A percentile compares a stretch with the other conserved stretches of the same genome.
phyloP scores from a whole-genome alignment of 2,888 invertebrate genomes.

The Disparrhopalites patrizii region DNA sequence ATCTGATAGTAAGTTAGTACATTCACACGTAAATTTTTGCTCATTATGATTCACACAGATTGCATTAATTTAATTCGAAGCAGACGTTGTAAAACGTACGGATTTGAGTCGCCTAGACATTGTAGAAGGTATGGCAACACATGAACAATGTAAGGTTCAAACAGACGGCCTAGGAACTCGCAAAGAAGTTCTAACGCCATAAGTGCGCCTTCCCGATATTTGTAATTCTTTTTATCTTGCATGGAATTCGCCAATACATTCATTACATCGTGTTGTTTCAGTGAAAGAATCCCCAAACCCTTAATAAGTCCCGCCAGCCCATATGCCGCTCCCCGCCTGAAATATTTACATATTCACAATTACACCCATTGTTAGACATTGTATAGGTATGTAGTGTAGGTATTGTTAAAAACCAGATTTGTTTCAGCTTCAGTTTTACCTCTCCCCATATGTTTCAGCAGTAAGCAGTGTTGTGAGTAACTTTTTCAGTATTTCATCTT shows the following conservation, averaged over 20 bases:
- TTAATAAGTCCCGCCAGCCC: constrained; percentile 93
- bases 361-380: too few species aligned
- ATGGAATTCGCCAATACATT: constrained; percentile 86
- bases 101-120: constrained; percentile 93
- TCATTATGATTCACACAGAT: neutral
- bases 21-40: neutral
- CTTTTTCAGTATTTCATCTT: constrained; percentile 79
- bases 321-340: constrained; percentile 78
- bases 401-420: neutral
- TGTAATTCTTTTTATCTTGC: constrained; percentile 94
- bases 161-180: constrained; percentile 87
- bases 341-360: neutral
- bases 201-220: constrained; percentile 88
- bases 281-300: constrained; percentile 89
- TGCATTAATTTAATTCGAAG: constrained; percentile 4
- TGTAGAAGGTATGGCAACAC: constrained; percentile 89
- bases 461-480: constrained; percentile 81
- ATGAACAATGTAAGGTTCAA: constrained; percentile 98
- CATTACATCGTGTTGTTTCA: constrained; percentile 96
- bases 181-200: constrained; percentile 98
- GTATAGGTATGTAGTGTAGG: too few species aligned
- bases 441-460: constrained; percentile 86
- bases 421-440: constrained; percentile 56
- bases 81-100: constrained; percentile 53
- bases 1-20: constrained; percentile 22